Evolutionary conservation across 2,113 vertebrate genomes (phyloP).

Genomic region (Pterophyllum scalare): DNA sequence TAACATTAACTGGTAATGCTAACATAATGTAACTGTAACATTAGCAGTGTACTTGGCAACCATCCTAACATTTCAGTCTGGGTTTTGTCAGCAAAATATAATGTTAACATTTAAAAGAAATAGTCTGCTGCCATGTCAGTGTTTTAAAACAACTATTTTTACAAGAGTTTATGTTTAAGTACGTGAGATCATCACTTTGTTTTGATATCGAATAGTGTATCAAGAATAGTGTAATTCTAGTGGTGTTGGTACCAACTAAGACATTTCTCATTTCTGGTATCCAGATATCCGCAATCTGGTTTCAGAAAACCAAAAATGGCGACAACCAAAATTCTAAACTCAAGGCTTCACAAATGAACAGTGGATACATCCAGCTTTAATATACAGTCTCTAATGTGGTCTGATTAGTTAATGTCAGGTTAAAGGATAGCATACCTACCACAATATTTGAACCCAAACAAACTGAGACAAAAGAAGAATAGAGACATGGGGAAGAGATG

Average conservation of each 20-base stretch:
- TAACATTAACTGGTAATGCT: background rate
- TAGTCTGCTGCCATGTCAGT: background rate
- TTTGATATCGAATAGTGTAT: background rate
- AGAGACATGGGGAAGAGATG: background rate
- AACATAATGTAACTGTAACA: background rate
- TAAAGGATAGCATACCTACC: background rate
- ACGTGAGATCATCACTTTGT: background rate
- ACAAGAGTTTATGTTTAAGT: background rate
- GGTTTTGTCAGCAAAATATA: background rate
- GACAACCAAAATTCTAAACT: background rate
- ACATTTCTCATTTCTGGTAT: background rate
- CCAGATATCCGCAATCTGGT: background rate
- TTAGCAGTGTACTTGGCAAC: background rate
- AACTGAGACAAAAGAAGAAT: background rate
- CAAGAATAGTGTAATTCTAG: background rate
- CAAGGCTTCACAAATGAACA: background rate
- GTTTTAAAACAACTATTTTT: no score
- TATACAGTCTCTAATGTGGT: background rate
- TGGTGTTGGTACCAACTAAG: background rate
- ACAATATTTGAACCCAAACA: background rate
- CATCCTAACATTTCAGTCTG: background rate
- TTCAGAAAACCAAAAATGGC: background rate
- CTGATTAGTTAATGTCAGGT: no score
- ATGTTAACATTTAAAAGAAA: slow-evolving; percentile 3
- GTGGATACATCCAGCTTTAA: background rate